These are phyloP conservation scores for Ennomos erosarius DNA, from an alignment of 2,888 invertebrate species.

Conservation along the genomic window DNA sequence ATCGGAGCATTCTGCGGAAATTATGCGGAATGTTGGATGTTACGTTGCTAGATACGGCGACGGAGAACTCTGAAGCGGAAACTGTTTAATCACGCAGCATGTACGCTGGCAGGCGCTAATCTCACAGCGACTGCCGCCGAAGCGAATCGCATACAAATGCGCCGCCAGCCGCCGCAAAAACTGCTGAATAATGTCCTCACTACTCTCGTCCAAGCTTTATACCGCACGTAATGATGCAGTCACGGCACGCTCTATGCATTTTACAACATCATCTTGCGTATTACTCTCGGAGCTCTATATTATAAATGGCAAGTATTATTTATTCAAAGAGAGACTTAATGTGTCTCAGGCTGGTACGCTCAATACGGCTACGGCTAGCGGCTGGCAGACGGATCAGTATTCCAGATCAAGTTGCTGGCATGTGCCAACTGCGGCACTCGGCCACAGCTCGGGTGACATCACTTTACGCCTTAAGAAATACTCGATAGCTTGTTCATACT, in stretches of 20 bases:
- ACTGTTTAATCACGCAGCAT: constrained; percentile 76
- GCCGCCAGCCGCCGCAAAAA: constrained; percentile 71
- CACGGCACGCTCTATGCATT: constrained; percentile 65
- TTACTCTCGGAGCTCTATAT: constrained; percentile 44
- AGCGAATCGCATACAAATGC: constrained; percentile 81
- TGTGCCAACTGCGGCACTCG: constrained; percentile 76
- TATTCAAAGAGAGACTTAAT: constrained; percentile 35
- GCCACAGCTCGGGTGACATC: constrained; percentile 59
- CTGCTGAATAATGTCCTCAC: constrained; percentile 76
- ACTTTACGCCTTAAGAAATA: constrained; percentile 43
- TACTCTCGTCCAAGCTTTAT: constrained; percentile 66
- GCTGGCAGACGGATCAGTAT: constrained; percentile 26
- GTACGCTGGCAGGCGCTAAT: constrained; percentile 70
- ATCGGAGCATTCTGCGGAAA: constrained; percentile 34
- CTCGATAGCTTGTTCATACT: background rate
- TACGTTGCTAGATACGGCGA: constrained; percentile 25
- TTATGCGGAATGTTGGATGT: constrained; percentile 35
- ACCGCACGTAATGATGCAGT: constrained; percentile 71
- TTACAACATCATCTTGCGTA: constrained; percentile 59
- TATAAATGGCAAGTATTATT: constrained; percentile 32
- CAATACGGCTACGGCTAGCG: constrained; percentile 20
- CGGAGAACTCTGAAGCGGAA: constrained; percentile 57
- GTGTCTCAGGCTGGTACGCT: constrained; percentile 19
- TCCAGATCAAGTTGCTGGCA: constrained; percentile 53
- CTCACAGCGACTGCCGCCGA: constrained; percentile 70